A percentile compares a stretch with the other conserved stretches of the same genome.
Evolutionary conservation across 2,888 invertebrate genomes (phyloP).

Genomic region (Lasiommata megera): DNA sequence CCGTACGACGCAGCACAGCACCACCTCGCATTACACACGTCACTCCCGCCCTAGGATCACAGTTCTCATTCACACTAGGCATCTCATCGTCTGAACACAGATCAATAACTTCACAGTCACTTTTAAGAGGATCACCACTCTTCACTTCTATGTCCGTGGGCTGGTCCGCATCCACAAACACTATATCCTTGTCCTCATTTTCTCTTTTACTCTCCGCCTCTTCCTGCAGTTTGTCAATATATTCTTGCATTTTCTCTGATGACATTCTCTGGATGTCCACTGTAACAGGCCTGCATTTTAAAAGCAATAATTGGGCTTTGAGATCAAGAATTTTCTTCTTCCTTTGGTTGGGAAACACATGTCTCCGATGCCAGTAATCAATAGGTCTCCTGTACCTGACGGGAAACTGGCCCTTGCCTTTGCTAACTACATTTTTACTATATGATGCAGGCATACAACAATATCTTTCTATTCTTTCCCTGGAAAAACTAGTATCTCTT

Average conservation of each 20-base stretch:
- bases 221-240: constrained; percentile 55
- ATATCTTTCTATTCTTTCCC: constrained; percentile 70
- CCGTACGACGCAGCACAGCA: constrained; percentile 62
- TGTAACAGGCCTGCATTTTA: constrained; percentile 73
- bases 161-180: constrained; percentile 67
- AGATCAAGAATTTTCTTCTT: constrained; percentile 66
- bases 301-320: constrained; percentile 71
- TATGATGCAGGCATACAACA: constrained; percentile 55
- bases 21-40: constrained; percentile 67
- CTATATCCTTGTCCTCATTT: constrained; percentile 62
- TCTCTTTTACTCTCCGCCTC: constrained; percentile 48
- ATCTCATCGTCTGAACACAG: constrained; percentile 86
- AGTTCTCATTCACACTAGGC: constrained; percentile 65
- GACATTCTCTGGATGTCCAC: constrained; percentile 71
- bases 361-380: constrained; percentile 69
- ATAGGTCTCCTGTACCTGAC: constrained; percentile 68
- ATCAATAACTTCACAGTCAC: constrained; percentile 83
- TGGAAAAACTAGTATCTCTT: constrained; percentile 56
- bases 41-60: constrained; percentile 66
- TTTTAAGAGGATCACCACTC: constrained; percentile 56
- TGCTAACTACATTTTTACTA: constrained; percentile 61
- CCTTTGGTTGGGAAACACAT: constrained; percentile 66
- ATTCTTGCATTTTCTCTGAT: constrained; percentile 61
- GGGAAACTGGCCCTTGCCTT: constrained; percentile 66
- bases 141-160: constrained; percentile 48